Conservation (phyloP, 2,888 invertebrate genomes). For the Machimus rusticus region DNA sequence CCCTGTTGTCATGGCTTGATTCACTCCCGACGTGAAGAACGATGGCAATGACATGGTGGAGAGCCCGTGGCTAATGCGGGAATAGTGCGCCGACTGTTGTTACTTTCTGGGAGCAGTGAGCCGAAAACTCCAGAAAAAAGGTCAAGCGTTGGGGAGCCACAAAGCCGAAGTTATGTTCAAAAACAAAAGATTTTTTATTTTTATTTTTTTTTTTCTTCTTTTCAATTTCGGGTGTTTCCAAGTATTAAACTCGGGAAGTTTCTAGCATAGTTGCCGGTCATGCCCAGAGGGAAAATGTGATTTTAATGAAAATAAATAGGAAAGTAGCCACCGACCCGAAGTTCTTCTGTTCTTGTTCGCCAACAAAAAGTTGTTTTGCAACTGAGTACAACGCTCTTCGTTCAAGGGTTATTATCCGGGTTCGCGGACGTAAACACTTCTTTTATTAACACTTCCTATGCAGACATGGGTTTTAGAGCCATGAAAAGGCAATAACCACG, state of each 20-base stretch:
- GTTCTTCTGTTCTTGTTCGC: neutral
- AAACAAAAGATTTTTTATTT: neutral
- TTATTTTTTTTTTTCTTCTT: neutral
- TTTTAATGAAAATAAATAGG: conserved; percentile 4
- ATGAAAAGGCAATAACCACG: neutral
- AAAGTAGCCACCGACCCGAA: neutral
- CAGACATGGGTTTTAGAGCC: neutral
- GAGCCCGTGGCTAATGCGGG: neutral
- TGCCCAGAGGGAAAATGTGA: neutral
- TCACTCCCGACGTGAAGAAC: neutral
- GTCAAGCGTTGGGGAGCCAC: neutral
- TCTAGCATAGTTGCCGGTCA: neutral
- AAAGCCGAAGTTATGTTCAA: neutral
- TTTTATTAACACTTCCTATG: neutral
- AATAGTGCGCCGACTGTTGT: neutral
- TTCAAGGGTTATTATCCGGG: conserved; percentile 7
- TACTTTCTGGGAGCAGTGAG: conserved; percentile 10
- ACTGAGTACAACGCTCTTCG: neutral
- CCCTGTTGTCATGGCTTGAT: neutral
- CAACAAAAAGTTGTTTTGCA: neutral
- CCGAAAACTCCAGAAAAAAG: conserved; percentile 1
- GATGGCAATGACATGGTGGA: conserved; percentile 4
- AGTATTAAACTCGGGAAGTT: neutral
- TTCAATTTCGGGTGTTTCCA: neutral
- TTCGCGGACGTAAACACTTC: neutral